A percentile compares a stretch with the other conserved stretches of the same genome.
Evolutionary conservation across 2,888 invertebrate species (phyloP).

Genomic region (Norana najaformis): DNA sequence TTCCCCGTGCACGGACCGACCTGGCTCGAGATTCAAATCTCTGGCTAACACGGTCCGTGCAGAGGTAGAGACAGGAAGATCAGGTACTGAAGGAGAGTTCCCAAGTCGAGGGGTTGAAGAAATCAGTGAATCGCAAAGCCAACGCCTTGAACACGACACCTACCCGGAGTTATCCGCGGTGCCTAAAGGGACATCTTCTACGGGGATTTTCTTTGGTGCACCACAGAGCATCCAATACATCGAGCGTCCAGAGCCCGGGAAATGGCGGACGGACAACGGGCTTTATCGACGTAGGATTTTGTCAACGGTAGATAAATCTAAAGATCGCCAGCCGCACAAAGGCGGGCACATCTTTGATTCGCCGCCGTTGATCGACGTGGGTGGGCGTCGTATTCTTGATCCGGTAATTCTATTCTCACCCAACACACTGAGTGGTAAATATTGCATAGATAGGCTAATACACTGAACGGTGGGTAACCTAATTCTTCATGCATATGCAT

Average conservation of each 20-base stretch:
- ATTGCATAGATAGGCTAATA: conserved; percentile 3
- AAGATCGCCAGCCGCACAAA: neutral
- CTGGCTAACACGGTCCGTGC: too few relatives aligned
- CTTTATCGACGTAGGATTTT: neutral
- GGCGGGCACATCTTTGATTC: neutral
- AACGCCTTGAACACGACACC: neutral
- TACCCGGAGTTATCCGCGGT: neutral
- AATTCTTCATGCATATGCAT: neutral
- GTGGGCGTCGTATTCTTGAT: neutral
- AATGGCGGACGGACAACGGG: neutral
- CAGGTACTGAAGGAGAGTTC: too few relatives aligned
- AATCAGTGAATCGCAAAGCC: too few relatives aligned
- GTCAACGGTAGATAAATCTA: neutral
- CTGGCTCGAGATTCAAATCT: too few relatives aligned
- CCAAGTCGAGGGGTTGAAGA: too few relatives aligned
- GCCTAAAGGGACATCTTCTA: neutral
- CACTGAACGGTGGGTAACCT: neutral
- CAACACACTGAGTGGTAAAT: neutral
- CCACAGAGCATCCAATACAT: too few relatives aligned
- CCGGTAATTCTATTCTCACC: neutral
- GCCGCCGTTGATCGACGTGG: neutral
- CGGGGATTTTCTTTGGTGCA: too few relatives aligned
- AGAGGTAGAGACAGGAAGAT: too few relatives aligned
- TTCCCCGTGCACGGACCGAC: too few relatives aligned
- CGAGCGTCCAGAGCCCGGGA: neutral